Evolutionary conservation across 2,113 vertebrate genomes (phyloP).

Genomic region (Catharus minimus): DNA sequence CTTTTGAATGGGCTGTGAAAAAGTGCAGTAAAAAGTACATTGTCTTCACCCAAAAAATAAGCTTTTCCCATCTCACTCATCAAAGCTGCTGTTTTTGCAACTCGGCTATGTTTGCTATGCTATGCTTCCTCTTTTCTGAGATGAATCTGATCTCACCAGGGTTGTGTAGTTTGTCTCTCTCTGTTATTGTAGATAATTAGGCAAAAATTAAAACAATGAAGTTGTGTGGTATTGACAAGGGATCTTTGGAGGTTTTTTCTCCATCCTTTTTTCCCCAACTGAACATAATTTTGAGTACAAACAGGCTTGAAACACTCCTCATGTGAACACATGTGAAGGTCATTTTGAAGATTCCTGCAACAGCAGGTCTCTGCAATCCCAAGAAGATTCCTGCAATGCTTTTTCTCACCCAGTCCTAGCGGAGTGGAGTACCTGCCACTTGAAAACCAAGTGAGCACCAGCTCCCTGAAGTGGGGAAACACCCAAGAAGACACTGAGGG

Average conservation of each 20-base stretch:
- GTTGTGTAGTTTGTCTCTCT: not conserved
- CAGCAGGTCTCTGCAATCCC: not conserved
- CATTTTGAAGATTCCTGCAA: not conserved
- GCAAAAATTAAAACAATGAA: not conserved
- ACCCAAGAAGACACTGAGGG: not conserved
- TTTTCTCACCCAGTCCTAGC: not conserved
- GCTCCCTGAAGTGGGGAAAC: not conserved
- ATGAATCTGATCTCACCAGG: not conserved
- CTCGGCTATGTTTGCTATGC: not conserved
- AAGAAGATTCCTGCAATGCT: not conserved
- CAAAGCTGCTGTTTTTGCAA: not conserved
- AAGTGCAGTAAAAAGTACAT: not conserved
- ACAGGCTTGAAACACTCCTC: not conserved
- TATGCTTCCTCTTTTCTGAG: not conserved
- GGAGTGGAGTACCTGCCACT: not conserved
- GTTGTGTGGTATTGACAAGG: not conserved
- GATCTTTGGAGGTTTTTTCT: not conserved
- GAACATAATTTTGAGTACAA: not conserved
- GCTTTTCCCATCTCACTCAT: not conserved
- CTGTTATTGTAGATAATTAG: not conserved
- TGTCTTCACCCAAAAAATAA: not conserved
- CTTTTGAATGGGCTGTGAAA: not conserved
- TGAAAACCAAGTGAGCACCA: not conserved
- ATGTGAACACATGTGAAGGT: not conserved
- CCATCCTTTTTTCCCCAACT: not conserved